These are phyloP conservation scores for Adineta ricciae DNA, from an alignment of 2,888 invertebrate genomes.

Conservation along the genomic window DNA sequence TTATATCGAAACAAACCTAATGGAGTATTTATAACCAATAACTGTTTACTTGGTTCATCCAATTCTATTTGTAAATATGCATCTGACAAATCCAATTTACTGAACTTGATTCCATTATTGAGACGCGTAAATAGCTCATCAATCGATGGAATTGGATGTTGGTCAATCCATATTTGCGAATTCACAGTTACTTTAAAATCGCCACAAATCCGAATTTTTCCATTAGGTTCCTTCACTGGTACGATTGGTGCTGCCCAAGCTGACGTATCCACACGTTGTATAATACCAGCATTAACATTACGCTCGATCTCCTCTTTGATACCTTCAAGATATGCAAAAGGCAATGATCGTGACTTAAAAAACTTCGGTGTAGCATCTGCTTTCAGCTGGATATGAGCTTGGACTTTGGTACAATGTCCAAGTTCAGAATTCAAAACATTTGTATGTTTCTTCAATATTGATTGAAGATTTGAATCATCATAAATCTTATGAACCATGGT, in stretches of 20 bases:
- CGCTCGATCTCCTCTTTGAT: neutral
- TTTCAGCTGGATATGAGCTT: neutral
- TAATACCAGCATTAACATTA: neutral
- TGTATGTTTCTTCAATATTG: neutral
- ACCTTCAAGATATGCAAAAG: neutral
- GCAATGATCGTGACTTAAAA: neutral
- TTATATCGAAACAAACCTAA: constrained; percentile 37
- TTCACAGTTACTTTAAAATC: neutral
- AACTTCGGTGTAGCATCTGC: neutral
- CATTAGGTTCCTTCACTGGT: neutral
- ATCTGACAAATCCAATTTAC: constrained; percentile 37
- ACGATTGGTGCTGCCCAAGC: neutral
- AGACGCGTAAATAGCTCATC: constrained; percentile 32
- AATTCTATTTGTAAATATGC: constrained; percentile 37
- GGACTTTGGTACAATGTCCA: neutral
- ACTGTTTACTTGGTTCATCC: constrained; percentile 35
- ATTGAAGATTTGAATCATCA: neutral
- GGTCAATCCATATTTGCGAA: constrained; percentile 28
- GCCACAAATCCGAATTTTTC: neutral
- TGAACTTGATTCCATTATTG: no score
- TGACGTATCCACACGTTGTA: neutral
- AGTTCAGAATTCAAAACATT: neutral
- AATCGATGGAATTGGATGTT: constrained; percentile 35
- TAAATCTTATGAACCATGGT: neutral
- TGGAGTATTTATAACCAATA: constrained; percentile 37